A percentile compares a stretch with the other conserved stretches of the same genome.
phyloP scores from a whole-genome alignment of 2,113 vertebrate genomes.

The Tenrec ecaudatus region DNA sequence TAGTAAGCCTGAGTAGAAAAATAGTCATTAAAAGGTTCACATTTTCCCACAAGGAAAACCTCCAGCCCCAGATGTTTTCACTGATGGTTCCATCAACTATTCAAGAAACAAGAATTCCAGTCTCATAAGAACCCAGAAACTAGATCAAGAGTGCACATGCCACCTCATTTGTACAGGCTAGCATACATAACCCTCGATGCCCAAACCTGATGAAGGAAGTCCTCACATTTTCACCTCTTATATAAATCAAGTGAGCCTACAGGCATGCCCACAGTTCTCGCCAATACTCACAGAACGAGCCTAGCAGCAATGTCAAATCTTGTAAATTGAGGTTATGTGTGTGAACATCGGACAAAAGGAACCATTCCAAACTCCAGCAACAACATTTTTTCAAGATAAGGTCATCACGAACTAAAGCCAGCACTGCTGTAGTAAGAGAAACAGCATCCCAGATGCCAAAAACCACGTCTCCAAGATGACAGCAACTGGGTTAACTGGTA shows the following conservation, averaged over 20 bases:
- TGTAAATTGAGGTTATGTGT: constrained; percentile 38
- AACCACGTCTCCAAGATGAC: constrained; percentile 25
- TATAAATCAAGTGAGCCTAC: constrained; percentile 35
- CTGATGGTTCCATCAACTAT: constrained; percentile 11
- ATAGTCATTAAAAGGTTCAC: constrained; percentile 47
- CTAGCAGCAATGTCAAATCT: constrained; percentile 61
- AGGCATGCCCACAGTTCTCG: constrained; percentile 42
- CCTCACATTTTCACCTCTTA: constrained; percentile 44
- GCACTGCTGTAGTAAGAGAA: constrained; percentile 54
- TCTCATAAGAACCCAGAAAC: constrained; percentile 29
- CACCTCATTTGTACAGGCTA: constrained; percentile 44
- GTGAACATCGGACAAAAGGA: constrained; percentile 69
- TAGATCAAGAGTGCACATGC: neutral
- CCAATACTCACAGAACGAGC: constrained; percentile 42
- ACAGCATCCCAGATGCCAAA: neutral
- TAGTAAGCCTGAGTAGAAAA: constrained; percentile 4
- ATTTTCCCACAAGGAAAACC: constrained; percentile 38
- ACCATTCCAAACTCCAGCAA: constrained; percentile 59
- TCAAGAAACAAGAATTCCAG: constrained; percentile 54
- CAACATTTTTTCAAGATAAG: constrained; percentile 66
- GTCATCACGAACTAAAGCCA: constrained; percentile 64
- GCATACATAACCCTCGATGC: neutral
- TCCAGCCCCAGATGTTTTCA: constrained; percentile 30
- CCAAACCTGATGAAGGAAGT: constrained; percentile 46
- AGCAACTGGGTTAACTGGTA: constrained; percentile 65